Conservation (phyloP, 2,888 invertebrate genomes). For the Caenorhabditis wallacei region DNA sequence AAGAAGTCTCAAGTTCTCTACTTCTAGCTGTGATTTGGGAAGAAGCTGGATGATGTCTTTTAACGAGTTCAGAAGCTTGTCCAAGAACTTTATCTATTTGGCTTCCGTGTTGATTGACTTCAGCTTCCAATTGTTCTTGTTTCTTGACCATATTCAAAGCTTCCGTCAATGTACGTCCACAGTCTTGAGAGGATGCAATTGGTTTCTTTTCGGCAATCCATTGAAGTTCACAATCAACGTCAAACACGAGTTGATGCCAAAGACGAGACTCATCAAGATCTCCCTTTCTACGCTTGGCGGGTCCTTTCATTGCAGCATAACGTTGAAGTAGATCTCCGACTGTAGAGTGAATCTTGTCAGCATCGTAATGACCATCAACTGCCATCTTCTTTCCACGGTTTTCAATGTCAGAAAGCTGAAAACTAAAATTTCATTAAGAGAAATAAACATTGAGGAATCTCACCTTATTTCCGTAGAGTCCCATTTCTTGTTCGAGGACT, state of each 20-base stretch:
- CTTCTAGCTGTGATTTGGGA: slow-evolving; percentile 90
- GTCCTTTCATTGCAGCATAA: slow-evolving; percentile 86
- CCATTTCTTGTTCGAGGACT: slow-evolving; percentile 90
- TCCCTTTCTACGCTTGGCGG: slow-evolving; percentile 88
- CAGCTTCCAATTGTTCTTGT: slow-evolving; percentile 92
- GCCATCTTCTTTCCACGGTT: slow-evolving; percentile 90
- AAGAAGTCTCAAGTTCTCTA: slow-evolving; percentile 85
- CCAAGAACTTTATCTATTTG: slow-evolving; percentile 90
- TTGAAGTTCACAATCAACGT: slow-evolving; percentile 93
- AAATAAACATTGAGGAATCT: slow-evolving; percentile 82
- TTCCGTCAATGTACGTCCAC: slow-evolving; percentile 92
- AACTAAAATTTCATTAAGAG: neutral
- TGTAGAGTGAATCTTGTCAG: slow-evolving; percentile 87
- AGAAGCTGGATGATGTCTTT: slow-evolving; percentile 90
- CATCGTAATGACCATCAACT: slow-evolving; percentile 95
- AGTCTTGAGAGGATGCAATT: slow-evolving; percentile 88
- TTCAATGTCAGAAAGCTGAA: slow-evolving; percentile 84
- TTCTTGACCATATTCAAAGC: slow-evolving; percentile 94
- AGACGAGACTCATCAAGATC: slow-evolving; percentile 93
- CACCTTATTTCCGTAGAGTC: slow-evolving; percentile 91
- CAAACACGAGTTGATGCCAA: slow-evolving; percentile 94
- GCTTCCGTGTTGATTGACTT: slow-evolving; percentile 91
- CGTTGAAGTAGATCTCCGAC: slow-evolving; percentile 65
- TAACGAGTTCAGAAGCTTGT: slow-evolving; percentile 89
- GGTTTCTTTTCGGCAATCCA: slow-evolving; percentile 94